phyloP scores from a whole-genome alignment of 2,797 vertebrate species.

The Melanotaenia maccullochi region DNA sequence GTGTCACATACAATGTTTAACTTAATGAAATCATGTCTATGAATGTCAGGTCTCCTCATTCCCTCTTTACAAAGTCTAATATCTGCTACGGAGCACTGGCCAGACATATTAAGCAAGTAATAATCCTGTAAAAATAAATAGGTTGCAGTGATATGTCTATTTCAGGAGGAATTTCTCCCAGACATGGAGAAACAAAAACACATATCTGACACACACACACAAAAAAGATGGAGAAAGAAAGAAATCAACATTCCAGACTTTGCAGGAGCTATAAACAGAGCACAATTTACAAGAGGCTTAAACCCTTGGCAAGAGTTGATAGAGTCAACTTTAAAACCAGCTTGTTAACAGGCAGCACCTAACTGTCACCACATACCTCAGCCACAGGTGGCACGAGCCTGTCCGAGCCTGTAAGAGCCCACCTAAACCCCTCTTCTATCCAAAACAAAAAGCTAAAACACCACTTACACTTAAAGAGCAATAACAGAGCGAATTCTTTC shows the following conservation, averaged over 20 bases:
- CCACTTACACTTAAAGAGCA: too few relatives aligned
- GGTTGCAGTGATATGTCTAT: constrained; percentile 44
- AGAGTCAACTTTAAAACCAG: constrained; percentile 27
- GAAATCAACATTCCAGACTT: constrained; percentile 68
- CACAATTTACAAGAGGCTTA: constrained; percentile 53
- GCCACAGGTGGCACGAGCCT: constrained; percentile 12
- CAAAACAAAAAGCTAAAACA: not conserved
- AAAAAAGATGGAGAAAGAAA: constrained; percentile 11
- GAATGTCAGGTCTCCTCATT: constrained; percentile 17
- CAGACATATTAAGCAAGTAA: constrained; percentile 13
- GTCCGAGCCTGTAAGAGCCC: not conserved
- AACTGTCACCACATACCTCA: constrained; percentile 31
- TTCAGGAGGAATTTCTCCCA: constrained; percentile 72
- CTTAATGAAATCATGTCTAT: constrained; percentile 25
- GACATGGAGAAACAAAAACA: constrained; percentile 62
- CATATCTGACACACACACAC: constrained; percentile 2
- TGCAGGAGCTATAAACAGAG: constrained; percentile 46
- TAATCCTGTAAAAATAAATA: constrained; percentile 51
- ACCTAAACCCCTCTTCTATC: not conserved
- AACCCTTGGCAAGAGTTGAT: constrained; percentile 18
- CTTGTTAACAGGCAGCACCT: constrained; percentile 37
- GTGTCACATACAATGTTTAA: constrained; percentile 26
- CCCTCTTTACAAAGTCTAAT: constrained; percentile 5
- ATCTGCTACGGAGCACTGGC: constrained; percentile 11
- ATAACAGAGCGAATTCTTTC: too few relatives aligned